These are phyloP conservation scores for Chaetura pelagica DNA, from an alignment of 2,113 vertebrate genomes.

Conservation along the genomic window DNA sequence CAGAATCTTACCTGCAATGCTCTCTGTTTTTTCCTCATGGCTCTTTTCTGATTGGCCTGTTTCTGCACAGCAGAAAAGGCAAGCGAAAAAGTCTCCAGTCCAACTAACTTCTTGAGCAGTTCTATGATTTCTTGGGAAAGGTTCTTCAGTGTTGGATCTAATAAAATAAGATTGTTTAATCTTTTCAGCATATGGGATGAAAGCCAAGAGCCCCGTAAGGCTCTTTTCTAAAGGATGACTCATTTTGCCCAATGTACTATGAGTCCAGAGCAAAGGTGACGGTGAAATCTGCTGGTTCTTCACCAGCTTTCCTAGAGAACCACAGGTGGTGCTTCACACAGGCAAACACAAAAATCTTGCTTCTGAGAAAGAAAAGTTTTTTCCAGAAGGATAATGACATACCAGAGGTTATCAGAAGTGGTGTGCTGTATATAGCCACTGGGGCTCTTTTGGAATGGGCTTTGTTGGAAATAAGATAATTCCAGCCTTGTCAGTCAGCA, in stretches of 20 bases:
- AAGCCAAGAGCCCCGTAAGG: not conserved
- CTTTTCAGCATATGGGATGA: not conserved
- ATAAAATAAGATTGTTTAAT: not conserved
- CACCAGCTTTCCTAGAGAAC: not conserved
- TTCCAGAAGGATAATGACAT: not conserved
- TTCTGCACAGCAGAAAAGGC: conserved; percentile 92
- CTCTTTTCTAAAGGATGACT: not conserved
- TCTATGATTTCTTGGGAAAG: conserved; percentile 95
- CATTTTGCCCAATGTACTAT: not conserved
- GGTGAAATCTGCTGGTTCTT: not conserved
- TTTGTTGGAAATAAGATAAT: not conserved
- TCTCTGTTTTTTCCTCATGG: conserved; percentile 85
- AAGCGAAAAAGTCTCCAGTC: conserved; percentile 88
- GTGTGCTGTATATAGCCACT: not conserved
- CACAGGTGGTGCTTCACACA: not conserved
- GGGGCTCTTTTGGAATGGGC: not conserved
- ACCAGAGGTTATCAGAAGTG: not conserved
- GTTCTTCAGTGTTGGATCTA: conserved; percentile 93
- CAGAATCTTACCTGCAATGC: conserved; percentile 86
- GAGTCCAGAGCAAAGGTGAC: accelerated
- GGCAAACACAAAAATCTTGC: not conserved
- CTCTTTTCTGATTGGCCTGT: conserved; percentile 85
- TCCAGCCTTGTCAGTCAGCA: not conserved
- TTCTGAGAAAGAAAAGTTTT: not conserved
- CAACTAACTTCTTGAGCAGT: conserved; percentile 90